Base-by-base conservation (phyloP, 2,888 invertebrate genomes). In the Bruchidius siliquastri region DNA sequence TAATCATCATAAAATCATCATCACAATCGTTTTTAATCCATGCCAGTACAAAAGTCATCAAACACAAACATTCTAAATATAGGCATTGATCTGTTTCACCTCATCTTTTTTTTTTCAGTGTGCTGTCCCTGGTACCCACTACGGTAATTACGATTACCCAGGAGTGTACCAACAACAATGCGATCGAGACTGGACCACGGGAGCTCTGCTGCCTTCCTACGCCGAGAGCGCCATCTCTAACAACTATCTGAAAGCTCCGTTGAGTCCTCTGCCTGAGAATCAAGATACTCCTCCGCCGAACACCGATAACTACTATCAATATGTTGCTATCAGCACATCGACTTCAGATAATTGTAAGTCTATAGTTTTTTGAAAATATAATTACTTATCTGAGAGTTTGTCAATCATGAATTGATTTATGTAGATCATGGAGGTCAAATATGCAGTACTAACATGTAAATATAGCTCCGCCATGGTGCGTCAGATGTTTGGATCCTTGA, bases 301-400 rank as follows among this genome's bases (percentile, higher is more conserved):
- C 20, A 76, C 82, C 21, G 85, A 86, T 72, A 80, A 82, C 20
- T 87, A 85, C 78, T 85, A 85, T 76, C 86, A 86, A 75, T 87
- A 87, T 77, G 84, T 83, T 71, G 80, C 82, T 1, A 81, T 83
- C 72, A 80, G 83, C 13, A 81, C 84, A 21, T 80, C 83, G 22
- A 81, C 83, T n/a, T 72, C 84, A 18, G 86, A 87, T 74, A 86
- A 84, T 79, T 82, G 87, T 87, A 81, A 86, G 86, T 84, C 74
- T 71, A 71, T 68, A 69, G 75, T 71, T 75, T 74, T n/a, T n/a
- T n/a, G n/a, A n/a, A n/a, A n/a, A n/a, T n/a, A n/a, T n/a, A n/a
- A n/a, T n/a, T n/a, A n/a, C n/a, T n/a, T n/a, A n/a, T n/a, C n/a
- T n/a, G n/a, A n/a, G n/a, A n/a, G n/a, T n/a, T n/a, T n/a, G n/a